phyloP scores from a whole-genome alignment of 2,113 vertebrate genomes.

The Charina bottae region DNA sequence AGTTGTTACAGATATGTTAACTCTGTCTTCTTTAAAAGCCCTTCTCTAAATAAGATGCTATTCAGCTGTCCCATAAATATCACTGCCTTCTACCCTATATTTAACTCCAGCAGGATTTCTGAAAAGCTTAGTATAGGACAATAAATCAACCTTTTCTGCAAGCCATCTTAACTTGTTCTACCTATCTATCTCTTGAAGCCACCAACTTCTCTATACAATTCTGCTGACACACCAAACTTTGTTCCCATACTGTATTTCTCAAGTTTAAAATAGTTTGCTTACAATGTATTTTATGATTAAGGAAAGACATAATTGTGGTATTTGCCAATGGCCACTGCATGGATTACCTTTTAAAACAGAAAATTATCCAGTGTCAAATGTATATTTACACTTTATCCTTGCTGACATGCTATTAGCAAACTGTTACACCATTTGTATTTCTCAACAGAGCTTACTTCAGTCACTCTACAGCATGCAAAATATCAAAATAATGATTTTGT shows the following conservation, averaged over 20 bases:
- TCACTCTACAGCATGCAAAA: not conserved
- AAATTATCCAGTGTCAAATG: not conserved
- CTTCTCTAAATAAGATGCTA: constrained; percentile 48
- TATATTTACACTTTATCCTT: not conserved
- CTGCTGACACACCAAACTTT: not conserved
- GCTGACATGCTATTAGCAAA: not conserved
- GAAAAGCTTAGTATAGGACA: constrained; percentile 19
- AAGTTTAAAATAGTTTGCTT: constrained; percentile 8
- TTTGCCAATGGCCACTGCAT: not conserved
- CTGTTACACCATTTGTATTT: not conserved
- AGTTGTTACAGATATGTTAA: constrained; percentile 48
- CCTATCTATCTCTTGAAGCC: not conserved
- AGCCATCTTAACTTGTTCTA: constrained; percentile 13
- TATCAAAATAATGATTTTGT: not conserved
- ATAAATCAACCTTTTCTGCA: not conserved
- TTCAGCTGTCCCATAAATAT: constrained; percentile 61
- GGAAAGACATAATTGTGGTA: not conserved
- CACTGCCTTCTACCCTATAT: constrained; percentile 19
- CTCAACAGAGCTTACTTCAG: not conserved
- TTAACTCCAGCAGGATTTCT: constrained; percentile 14
- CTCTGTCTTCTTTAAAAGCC: constrained; percentile 40
- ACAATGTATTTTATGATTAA: not conserved
- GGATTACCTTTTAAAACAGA: not conserved
- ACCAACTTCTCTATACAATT: not conserved
- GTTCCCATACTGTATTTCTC: not conserved